phyloP scores from a whole-genome alignment of 2,888 invertebrate genomes.

The Meteorus cinctellus region DNA sequence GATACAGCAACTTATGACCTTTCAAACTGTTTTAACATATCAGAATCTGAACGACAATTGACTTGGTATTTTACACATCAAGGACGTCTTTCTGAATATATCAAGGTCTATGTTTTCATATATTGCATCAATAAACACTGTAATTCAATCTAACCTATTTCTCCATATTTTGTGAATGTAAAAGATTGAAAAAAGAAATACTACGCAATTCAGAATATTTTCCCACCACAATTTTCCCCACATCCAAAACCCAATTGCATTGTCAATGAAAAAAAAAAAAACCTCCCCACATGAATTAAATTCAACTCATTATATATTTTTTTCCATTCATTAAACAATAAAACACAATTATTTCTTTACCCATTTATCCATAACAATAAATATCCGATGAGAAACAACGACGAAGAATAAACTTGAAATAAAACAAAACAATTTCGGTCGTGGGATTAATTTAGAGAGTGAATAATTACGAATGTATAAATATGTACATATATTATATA shows the following conservation, averaged over 20 bases:
- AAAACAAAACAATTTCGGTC: neutral
- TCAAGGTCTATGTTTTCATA: neutral
- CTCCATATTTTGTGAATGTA: neutral
- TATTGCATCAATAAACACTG: neutral
- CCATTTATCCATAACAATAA: too few species aligned
- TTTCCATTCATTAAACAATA: too few species aligned
- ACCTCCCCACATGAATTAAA: too few species aligned
- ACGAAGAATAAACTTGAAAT: neutral
- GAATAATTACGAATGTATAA: neutral
- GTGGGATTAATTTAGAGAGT: conserved; percentile 3
- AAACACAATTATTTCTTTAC: too few species aligned
- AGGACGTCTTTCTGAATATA: neutral
- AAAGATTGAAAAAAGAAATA: neutral
- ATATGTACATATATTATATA: neutral
- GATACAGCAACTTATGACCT: neutral
- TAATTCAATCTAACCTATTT: neutral
- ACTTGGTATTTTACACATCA: neutral
- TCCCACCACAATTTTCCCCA: too few species aligned
- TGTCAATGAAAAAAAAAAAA: too few species aligned
- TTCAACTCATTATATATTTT: too few species aligned
- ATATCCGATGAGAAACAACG: too few species aligned
- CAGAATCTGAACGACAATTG: neutral
- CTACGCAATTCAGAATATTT: neutral
- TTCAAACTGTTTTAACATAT: neutral
- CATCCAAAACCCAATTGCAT: too few species aligned